These are phyloP conservation scores for Dreissena polymorpha DNA, from an alignment of 1,140 invertebrate species.

Conservation along the genomic window DNA sequence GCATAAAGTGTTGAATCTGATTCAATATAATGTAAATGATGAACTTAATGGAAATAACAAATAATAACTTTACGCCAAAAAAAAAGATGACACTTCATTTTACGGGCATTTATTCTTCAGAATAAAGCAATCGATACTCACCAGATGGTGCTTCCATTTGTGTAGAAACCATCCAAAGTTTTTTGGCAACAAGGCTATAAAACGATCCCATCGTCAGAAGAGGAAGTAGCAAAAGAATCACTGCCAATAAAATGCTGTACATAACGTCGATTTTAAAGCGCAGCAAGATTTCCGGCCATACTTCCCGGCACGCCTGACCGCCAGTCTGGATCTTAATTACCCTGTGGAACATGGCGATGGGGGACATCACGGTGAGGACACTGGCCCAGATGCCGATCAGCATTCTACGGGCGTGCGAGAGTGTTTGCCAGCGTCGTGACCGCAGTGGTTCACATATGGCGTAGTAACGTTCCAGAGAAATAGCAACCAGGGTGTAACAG, in stretches of 20 bases:
- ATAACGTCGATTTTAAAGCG: conserved; percentile 62
- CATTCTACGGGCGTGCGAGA: conserved; percentile 91
- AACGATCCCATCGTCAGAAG: conserved; percentile 85
- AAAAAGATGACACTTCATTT: too few species aligned
- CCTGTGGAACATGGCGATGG: conserved; percentile 86
- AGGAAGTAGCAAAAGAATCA: conserved; percentile 86
- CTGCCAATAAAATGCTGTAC: conserved; percentile 89
- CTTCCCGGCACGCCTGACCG: conserved; percentile 68
- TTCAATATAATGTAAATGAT: too few species aligned
- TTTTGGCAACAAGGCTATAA: too few species aligned
- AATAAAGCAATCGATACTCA: neutral
- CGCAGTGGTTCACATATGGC: conserved; percentile 92
- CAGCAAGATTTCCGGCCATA: conserved; percentile 59
- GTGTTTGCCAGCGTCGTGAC: conserved; percentile 79
- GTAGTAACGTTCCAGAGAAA: conserved; percentile 93
- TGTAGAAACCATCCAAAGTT: conserved; percentile 74
- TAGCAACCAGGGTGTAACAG: conserved; percentile 94
- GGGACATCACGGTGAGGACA: conserved; percentile 80
- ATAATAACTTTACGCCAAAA: too few species aligned
- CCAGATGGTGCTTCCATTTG: neutral
- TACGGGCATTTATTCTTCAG: too few species aligned
- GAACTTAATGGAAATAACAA: too few species aligned
- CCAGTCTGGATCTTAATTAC: conserved; percentile 82
- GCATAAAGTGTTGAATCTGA: too few species aligned
- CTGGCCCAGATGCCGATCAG: conserved; percentile 64